Base-by-base conservation (phyloP, 2,797 vertebrate species). In the Chanos chanos region DNA sequence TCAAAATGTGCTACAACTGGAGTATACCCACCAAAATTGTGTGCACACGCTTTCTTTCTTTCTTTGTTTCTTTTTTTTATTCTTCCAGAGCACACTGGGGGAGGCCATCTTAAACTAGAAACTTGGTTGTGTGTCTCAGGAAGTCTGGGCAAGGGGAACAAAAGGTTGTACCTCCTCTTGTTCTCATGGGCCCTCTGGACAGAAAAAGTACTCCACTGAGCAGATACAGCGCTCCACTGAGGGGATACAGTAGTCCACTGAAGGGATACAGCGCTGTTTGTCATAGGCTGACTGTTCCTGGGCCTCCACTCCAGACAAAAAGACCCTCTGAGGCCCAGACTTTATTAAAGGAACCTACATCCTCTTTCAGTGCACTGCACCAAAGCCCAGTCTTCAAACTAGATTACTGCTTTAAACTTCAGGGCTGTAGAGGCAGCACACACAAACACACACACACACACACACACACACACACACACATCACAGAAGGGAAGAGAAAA, bases 321-420 rank as follows among this genome's bases (percentile, higher is more conserved):
- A 37, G 21, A 66, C 77, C 71, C 72, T 74, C 70, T 58, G 66
- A 76, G 55, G 68, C 57, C 13, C 7, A 0, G 41, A 21, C 56
- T 78, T 57, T 44, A 22, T 53, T 62, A 52, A 44, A 64, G 57
- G 49, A 41, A 55, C 54, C 45, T 43, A 51, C 33, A 28, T 47
- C 61, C 63, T 59, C 43, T 60, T 70, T 66, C 55, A 60, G 60
- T 49, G 58, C 55, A 52, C 56, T 54, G 21, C 71, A 65, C 61
- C 31, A 64, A 68, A 25, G 62, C n/a, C 0, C 33, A 79, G 66
- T 77, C 82, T 84, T 84, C 85, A 80, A 82, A 77, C 50, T 67
- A 72, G 79, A 84, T 80, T 73, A 80, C 78, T 73, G 66, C 73
- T 74, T 51, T 77, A 71, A 85, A 82, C 59, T 64, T 78, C 59